These are phyloP conservation scores for Bradypodion pumilum DNA, from an alignment of 2,797 vertebrate genomes.

Conservation along the genomic window DNA sequence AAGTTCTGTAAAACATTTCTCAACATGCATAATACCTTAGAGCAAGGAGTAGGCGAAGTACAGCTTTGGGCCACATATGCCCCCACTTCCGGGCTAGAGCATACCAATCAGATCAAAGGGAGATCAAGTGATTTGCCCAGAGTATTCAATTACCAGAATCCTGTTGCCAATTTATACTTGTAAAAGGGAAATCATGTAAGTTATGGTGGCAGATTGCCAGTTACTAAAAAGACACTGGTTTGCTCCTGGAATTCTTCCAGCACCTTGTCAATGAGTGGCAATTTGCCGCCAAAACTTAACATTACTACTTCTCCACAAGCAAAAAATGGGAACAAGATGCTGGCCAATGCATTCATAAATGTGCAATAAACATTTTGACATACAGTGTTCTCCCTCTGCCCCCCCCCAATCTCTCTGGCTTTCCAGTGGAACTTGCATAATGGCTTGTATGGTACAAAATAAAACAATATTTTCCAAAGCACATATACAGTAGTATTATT, in stretches of 20 bases:
- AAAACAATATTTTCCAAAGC: neutral
- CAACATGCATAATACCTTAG: neutral
- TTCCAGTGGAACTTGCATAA: neutral
- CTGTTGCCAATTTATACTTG: too few species aligned
- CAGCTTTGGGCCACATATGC: too few species aligned
- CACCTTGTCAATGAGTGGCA: too few species aligned
- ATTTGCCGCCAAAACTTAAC: too few species aligned
- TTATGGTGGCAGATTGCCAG: too few species aligned
- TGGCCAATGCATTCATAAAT: neutral
- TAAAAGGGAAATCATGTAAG: too few species aligned
- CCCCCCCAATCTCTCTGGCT: neutral
- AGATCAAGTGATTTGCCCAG: neutral
- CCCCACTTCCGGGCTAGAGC: too few species aligned
- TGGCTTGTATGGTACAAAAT: neutral
- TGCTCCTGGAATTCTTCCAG: too few species aligned
- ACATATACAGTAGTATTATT: neutral
- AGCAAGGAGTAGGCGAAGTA: neutral
- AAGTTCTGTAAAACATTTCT: slow-evolving; percentile 29
- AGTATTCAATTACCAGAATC: neutral
- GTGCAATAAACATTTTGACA: neutral
- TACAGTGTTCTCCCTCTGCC: neutral
- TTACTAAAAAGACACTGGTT: too few species aligned
- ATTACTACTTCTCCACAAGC: too few species aligned
- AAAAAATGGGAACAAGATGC: too few species aligned
- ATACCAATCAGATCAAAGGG: neutral